Percentiles rank a stretch among this genome's conserved stretches.
These are phyloP conservation scores for Cettia cetti DNA, from an alignment of 2,113 vertebrate species.

Conservation along the genomic window DNA sequence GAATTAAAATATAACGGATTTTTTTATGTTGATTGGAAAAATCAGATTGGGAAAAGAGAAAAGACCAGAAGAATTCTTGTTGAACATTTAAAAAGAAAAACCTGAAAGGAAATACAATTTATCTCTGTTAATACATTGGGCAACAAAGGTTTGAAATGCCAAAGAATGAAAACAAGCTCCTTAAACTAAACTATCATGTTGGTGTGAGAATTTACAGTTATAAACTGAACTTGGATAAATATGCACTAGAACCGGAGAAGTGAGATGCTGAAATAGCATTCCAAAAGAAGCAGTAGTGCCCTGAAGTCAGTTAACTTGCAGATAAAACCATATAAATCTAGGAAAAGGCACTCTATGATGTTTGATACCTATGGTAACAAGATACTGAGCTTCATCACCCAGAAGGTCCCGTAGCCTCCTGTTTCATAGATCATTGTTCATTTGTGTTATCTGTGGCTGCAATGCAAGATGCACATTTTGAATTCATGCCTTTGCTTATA, in stretches of 20 bases:
- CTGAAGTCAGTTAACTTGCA: not conserved
- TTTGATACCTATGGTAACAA: not conserved
- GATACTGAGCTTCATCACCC: not conserved
- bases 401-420: not conserved
- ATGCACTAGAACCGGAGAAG: not conserved
- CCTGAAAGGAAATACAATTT: not conserved
- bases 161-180: not conserved
- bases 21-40: not conserved
- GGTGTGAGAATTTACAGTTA: not conserved
- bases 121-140: not conserved
- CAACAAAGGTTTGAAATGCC: not conserved
- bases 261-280: not conserved
- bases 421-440: not conserved
- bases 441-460: not conserved
- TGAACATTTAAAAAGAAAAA: not conserved
- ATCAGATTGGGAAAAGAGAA: not conserved
- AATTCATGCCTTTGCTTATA: not conserved
- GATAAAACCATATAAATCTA: not conserved
- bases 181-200: not conserved
- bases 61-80: not conserved
- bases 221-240: not conserved
- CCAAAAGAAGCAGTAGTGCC: not conserved
- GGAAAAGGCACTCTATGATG: not conserved
- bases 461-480: not conserved
- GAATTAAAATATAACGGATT: not conserved